A percentile compares a stretch with the other conserved stretches of the same genome.
These are phyloP conservation scores for Cheilosia vulpina DNA, from an alignment of 2,888 invertebrate species.

Conservation along the genomic window DNA sequence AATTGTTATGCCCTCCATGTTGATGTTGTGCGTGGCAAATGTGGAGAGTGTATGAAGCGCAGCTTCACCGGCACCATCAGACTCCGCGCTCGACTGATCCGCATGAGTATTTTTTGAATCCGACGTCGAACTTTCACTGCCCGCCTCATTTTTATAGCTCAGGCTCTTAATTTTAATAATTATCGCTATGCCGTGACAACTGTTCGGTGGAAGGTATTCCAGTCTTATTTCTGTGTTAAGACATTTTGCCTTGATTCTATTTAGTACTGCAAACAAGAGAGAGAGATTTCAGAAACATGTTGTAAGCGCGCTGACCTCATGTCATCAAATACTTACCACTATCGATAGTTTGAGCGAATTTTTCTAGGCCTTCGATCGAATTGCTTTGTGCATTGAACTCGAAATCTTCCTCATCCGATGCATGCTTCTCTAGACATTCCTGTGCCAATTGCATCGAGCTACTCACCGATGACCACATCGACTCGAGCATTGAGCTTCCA, in stretches of 20 bases:
- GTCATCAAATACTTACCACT: conserved; percentile 87
- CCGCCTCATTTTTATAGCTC: conserved; percentile 94
- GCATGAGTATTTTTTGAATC: conserved; percentile 83
- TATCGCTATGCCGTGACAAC: conserved; percentile 91
- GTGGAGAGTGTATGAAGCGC: conserved; percentile 88
- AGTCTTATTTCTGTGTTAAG: conserved; percentile 92
- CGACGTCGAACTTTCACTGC: conserved; percentile 84
- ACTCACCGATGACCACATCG: conserved; percentile 97
- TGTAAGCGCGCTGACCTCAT: conserved; percentile 40
- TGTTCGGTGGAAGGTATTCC: conserved; percentile 91
- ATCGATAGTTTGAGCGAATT: conserved; percentile 96
- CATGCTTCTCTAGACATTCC: conserved; percentile 91
- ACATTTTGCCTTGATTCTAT: conserved; percentile 92
- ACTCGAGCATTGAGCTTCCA: conserved; percentile 95
- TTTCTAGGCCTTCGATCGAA: conserved; percentile 92
- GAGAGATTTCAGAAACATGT: background rate
- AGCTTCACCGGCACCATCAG: conserved; percentile 84
- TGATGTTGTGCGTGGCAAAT: conserved; percentile 92
- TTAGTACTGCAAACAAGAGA: conserved; percentile 86
- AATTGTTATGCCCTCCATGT: conserved; percentile 91
- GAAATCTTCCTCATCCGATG: conserved; percentile 77
- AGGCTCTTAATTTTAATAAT: conserved; percentile 93
- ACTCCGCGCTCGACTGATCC: conserved; percentile 82
- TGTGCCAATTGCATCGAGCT: conserved; percentile 96
- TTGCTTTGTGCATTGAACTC: conserved; percentile 78